Percentiles rank a stretch among this genome's conserved stretches.
phyloP scores from a whole-genome alignment of 2,113 vertebrate species.

The Cynocephalus volans region DNA sequence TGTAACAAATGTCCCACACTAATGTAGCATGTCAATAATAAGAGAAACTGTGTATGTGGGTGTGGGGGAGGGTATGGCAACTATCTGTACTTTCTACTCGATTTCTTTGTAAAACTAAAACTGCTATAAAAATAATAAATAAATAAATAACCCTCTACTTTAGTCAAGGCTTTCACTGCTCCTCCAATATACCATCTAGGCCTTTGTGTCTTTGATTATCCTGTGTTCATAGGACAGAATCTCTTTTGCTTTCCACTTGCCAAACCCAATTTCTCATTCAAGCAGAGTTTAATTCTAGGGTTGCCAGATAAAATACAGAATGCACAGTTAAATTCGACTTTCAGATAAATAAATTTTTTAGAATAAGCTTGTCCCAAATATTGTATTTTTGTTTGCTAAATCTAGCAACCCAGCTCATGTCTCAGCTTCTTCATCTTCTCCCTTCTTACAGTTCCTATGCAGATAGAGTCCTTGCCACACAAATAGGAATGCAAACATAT shows the following conservation, averaged over 20 bases:
- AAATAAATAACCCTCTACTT: not conserved
- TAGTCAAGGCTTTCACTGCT: not conserved
- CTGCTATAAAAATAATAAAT: too few species aligned
- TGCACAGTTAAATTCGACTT: slow-evolving; percentile 46
- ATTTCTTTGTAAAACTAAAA: too few species aligned
- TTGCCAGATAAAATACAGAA: not conserved
- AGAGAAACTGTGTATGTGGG: too few species aligned
- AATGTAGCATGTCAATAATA: too few species aligned
- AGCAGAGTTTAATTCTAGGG: not conserved
- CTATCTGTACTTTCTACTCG: too few species aligned
- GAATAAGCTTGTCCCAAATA: slow-evolving; percentile 27
- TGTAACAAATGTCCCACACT: too few species aligned
- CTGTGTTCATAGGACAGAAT: slow-evolving; percentile 12
- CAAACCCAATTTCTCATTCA: not conserved
- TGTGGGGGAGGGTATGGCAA: too few species aligned
- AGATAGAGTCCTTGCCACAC: not conserved
- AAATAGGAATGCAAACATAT: not conserved
- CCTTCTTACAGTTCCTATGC: not conserved
- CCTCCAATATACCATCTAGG: not conserved
- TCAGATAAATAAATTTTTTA: slow-evolving; percentile 43
- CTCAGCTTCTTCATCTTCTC: not conserved
- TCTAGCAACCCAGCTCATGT: not conserved
- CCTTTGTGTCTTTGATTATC: not conserved
- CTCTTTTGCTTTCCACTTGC: not conserved
- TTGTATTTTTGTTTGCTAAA: slow-evolving; percentile 48